These are phyloP conservation scores for Scatophagus argus DNA, from an alignment of 2,113 vertebrate genomes.

Conservation along the genomic window DNA sequence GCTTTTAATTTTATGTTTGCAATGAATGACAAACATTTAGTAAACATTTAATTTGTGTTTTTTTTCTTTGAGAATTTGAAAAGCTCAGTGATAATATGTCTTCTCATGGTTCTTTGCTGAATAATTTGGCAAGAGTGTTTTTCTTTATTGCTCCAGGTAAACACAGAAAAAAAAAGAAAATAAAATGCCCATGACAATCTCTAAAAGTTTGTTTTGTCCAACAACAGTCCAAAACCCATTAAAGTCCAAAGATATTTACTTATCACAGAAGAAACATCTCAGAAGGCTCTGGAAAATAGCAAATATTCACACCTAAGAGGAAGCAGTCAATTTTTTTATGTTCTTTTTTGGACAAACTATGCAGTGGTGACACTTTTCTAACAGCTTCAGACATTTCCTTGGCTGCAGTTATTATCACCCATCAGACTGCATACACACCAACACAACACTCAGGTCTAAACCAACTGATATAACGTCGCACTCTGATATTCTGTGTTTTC, in stretches of 20 bases:
- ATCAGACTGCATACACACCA: no score
- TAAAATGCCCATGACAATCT: no score
- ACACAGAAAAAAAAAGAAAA: no score
- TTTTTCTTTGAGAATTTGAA: no score
- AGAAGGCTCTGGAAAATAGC: no score
- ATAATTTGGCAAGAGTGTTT: neutral
- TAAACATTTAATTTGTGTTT: no score
- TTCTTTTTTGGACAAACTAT: neutral
- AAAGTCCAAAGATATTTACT: neutral
- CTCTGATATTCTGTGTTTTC: neutral
- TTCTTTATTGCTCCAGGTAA: no score
- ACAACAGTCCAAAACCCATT: neutral
- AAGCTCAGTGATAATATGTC: no score
- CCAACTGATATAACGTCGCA: no score
- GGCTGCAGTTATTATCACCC: neutral
- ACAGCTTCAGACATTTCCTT: neutral
- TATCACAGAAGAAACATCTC: neutral
- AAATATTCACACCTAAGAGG: neutral
- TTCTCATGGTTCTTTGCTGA: no score
- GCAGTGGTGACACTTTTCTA: neutral
- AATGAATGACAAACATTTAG: slow-evolving; percentile 32
- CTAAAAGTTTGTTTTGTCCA: neutral
- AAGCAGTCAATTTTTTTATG: no score
- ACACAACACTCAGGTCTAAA: no score
- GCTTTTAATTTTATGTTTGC: slow-evolving; percentile 48